Conservation (phyloP, 2,888 invertebrate genomes). For the Lutraria lutraria region DNA sequence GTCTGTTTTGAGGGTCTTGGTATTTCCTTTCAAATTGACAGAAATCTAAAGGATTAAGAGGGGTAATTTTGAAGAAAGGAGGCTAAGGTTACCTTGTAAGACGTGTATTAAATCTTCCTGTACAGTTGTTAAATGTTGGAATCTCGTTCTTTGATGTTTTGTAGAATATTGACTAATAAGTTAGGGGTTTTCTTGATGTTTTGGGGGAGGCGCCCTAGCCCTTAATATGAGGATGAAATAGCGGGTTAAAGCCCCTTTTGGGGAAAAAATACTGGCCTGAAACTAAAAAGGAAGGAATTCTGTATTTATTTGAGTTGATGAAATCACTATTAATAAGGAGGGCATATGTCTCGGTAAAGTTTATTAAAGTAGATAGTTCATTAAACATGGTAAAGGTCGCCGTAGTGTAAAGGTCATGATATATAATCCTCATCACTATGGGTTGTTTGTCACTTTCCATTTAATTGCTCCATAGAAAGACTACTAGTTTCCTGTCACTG, state of each 20-base stretch:
- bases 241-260: too few relatives aligned
- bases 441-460: conserved; percentile 13
- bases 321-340: too few relatives aligned
- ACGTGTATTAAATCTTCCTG: neutral
- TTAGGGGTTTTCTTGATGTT: too few relatives aligned
- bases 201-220: too few relatives aligned
- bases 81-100: neutral
- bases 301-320: neutral
- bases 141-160: neutral
- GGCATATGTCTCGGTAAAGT: too few relatives aligned
- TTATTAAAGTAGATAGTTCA: neutral
- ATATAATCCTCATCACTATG: neutral
- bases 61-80: neutral
- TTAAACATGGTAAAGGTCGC: neutral
- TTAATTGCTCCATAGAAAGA: conserved; percentile 33
- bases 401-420: neutral
- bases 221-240: too few relatives aligned
- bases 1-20: neutral
- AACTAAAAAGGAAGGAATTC: too few relatives aligned
- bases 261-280: too few relatives aligned
- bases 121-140: neutral
- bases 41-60: neutral
- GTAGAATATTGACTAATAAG: too few relatives aligned
- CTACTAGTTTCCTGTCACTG: neutral
- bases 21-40: neutral